Conservation (phyloP, 2,888 invertebrate genomes). For the Andrena trimmerana region DNA sequence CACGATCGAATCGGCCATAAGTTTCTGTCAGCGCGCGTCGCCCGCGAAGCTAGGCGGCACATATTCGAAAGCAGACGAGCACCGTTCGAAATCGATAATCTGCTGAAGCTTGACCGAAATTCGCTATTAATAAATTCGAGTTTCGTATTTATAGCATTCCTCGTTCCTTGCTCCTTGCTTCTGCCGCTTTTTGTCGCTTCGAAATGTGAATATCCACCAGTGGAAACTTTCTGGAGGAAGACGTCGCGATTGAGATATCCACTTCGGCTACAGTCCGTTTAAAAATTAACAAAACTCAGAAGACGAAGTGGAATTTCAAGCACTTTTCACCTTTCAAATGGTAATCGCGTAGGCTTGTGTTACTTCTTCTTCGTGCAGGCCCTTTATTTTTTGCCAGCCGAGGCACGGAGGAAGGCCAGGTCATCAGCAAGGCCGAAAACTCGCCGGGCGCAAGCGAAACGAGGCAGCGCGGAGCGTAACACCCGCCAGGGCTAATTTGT, state of each 20-base stretch:
- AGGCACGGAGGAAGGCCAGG: not conserved
- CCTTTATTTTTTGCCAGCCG: not conserved
- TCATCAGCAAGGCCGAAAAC: not conserved
- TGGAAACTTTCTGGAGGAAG: too few species aligned
- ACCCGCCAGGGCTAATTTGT: constrained; percentile 18
- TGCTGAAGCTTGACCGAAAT: not conserved
- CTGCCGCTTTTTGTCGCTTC: not conserved
- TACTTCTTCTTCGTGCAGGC: not conserved
- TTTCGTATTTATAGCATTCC: not conserved
- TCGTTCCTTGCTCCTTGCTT: not conserved
- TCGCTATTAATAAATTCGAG: not conserved
- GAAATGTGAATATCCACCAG: too few species aligned
- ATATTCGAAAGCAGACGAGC: not conserved
- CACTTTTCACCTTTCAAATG: too few species aligned
- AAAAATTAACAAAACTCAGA: too few species aligned
- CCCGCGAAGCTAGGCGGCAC: constrained; percentile 17
- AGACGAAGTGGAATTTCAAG: too few species aligned
- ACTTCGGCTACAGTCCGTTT: too few species aligned
- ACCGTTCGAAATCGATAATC: not conserved
- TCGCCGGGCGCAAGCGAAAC: not conserved
- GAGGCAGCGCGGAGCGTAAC: not conserved
- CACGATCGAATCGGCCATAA: constrained; percentile 23
- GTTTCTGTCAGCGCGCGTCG: not conserved
- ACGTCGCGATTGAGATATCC: too few species aligned
- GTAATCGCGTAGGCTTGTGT: too few species aligned